These are phyloP conservation scores for Drosophila lacicola DNA, from an alignment of 2,888 invertebrate genomes.

Conservation along the genomic window DNA sequence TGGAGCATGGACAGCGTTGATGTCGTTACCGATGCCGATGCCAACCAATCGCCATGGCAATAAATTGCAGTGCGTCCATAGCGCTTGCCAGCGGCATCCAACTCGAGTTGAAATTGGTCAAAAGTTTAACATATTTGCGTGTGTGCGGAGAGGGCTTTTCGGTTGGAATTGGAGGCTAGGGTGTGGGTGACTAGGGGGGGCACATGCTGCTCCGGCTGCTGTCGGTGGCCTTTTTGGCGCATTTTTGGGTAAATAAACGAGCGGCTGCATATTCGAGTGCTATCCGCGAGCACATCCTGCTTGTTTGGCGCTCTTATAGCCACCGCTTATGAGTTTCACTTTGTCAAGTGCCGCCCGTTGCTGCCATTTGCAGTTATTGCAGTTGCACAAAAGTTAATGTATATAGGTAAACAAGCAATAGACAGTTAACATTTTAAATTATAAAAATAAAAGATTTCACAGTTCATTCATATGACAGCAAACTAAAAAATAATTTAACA, in stretches of 20 bases:
- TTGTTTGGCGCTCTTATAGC: conserved; percentile 20
- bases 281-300: conserved; percentile 34
- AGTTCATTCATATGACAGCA: conserved; percentile 36
- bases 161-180: conserved; percentile 14
- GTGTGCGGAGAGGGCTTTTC: conserved; percentile 51
- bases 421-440: conserved; percentile 27
- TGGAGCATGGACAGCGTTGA: conserved; percentile 22
- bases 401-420: conserved; percentile 9
- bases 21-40: conserved; percentile 20
- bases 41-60: conserved; percentile 77
- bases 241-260: conserved; percentile 71
- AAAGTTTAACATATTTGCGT: conserved; percentile 81
- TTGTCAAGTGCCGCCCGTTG: conserved; percentile 30
- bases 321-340: conserved; percentile 34
- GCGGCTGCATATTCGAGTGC: conserved; percentile 56
- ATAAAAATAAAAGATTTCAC: conserved; percentile 45
- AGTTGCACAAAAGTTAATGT: conserved; percentile 7
- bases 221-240: conserved; percentile 64
- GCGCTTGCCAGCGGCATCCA: conserved; percentile 55
- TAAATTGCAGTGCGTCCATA: conserved; percentile 71
- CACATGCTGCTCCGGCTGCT: conserved; percentile 20
- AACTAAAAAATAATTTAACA: conserved; percentile 42
- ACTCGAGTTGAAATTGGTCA: conserved; percentile 80
- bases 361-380: conserved; percentile 5
- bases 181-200: neutral